phyloP scores from a whole-genome alignment of 2,888 invertebrate genomes.

The Orchesellides sinensis region DNA sequence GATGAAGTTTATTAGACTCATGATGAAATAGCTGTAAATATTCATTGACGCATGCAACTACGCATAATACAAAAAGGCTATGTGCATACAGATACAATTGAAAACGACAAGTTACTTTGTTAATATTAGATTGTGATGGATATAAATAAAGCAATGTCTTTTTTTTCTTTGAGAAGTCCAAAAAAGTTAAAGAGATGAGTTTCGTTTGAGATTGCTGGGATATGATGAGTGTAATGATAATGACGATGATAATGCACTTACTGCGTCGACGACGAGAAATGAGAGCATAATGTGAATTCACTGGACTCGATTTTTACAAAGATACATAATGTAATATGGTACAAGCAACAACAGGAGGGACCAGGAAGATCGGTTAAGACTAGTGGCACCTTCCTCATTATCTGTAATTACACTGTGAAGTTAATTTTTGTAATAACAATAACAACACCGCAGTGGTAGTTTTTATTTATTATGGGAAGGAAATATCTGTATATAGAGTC shows the following conservation, averaged over 20 bases:
- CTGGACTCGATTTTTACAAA: background rate
- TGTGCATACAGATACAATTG: no score
- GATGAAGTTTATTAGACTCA: no score
- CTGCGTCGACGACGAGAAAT: background rate
- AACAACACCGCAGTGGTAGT: background rate
- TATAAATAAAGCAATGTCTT: no score
- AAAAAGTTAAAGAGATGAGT: no score
- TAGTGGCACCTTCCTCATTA: slow-evolving; percentile 54
- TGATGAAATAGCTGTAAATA: slow-evolving; percentile 10
- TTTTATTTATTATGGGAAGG: background rate
- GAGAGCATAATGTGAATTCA: background rate
- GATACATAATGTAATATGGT: background rate
- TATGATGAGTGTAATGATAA: background rate
- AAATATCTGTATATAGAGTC: no score
- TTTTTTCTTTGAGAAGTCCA: no score
- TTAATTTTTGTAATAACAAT: slow-evolving; percentile 31
- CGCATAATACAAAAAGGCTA: no score
- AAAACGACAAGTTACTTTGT: no score
- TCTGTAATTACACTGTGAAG: slow-evolving; percentile 42
- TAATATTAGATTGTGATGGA: no score
- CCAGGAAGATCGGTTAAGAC: slow-evolving; percentile 42
- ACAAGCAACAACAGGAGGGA: no score
- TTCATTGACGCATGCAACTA: slow-evolving; percentile 2
- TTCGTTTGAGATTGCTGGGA: no score
- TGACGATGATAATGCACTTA: slow-evolving; percentile 10